Percentiles rank a stretch among this genome's conserved stretches.
phyloP scores from a whole-genome alignment of 2,888 invertebrate genomes.

The Seladonia tumulorum region DNA sequence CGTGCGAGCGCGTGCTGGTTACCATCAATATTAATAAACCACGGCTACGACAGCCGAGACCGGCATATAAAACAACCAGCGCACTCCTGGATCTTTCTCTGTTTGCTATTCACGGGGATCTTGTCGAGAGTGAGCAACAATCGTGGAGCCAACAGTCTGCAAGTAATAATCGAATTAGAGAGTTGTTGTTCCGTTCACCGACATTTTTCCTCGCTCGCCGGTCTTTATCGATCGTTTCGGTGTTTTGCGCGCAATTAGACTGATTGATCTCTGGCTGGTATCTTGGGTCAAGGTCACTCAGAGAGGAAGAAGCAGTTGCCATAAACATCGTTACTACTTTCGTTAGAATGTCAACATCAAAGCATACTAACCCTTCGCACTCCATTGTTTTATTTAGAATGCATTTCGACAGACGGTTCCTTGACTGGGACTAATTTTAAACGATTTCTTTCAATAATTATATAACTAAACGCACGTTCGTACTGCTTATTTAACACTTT shows the following conservation, averaged over 20 bases:
- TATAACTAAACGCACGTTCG: too few relatives aligned
- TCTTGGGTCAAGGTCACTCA: neutral
- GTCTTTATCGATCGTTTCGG: neutral
- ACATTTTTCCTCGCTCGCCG: neutral
- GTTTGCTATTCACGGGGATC: conserved; percentile 11
- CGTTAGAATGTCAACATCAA: neutral
- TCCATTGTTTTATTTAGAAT: too few relatives aligned
- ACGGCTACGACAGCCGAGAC: neutral
- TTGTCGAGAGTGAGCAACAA: neutral
- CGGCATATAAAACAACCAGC: neutral
- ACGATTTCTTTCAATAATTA: too few relatives aligned
- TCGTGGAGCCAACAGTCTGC: neutral
- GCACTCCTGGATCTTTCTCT: neutral
- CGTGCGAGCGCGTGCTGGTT: conserved; percentile 18
- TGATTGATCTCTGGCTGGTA: neutral
- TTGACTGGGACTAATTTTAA: too few relatives aligned
- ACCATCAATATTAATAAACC: conserved; percentile 42
- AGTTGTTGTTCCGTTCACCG: neutral
- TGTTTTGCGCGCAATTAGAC: neutral
- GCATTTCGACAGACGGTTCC: too few relatives aligned
- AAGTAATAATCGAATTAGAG: conserved; percentile 5
- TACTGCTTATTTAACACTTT: too few relatives aligned
- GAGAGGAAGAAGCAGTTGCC: neutral
- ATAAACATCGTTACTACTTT: neutral
- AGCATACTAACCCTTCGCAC: too few relatives aligned